Evolutionary conservation across 2,888 invertebrate species (phyloP).

Genomic region (Phortica okadai): DNA sequence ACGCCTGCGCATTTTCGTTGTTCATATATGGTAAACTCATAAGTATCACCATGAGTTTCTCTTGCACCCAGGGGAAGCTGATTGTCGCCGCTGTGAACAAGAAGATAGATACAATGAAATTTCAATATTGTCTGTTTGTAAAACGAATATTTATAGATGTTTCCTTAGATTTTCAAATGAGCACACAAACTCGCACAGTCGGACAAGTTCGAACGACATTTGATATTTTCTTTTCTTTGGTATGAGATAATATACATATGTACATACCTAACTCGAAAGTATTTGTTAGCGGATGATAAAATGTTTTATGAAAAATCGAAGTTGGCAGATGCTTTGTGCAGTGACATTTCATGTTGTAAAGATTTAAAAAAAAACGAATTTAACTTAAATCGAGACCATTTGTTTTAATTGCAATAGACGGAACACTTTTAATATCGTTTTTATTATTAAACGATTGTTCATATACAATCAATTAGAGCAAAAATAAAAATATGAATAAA

Average conservation of each 20-base stretch:
- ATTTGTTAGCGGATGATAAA: background rate
- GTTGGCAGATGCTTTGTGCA: too few species aligned
- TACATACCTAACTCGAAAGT: background rate
- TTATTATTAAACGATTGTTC: too few species aligned
- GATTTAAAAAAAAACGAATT: too few species aligned
- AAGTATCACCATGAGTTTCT: background rate
- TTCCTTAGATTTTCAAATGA: background rate
- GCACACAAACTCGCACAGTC: background rate
- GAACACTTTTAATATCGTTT: too few species aligned
- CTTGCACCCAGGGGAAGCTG: background rate
- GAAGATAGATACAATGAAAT: background rate
- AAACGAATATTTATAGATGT: background rate
- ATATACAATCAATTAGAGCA: background rate
- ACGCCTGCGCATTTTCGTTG: conserved; percentile 22
- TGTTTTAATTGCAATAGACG: too few species aligned
- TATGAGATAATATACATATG: too few species aligned
- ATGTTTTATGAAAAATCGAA: too few species aligned
- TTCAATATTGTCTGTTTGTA: background rate
- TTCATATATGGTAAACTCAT: too few species aligned
- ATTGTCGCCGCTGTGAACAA: background rate
- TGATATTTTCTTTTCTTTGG: conserved; percentile 13
- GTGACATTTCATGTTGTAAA: too few species aligned
- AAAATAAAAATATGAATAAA: background rate
- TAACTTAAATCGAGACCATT: too few species aligned
- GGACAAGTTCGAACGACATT: background rate